Evolutionary conservation across 1,140 invertebrate genomes (phyloP), one percentile per base, ranked within the genome.

Genomic region (Apis dorsata): DNA sequence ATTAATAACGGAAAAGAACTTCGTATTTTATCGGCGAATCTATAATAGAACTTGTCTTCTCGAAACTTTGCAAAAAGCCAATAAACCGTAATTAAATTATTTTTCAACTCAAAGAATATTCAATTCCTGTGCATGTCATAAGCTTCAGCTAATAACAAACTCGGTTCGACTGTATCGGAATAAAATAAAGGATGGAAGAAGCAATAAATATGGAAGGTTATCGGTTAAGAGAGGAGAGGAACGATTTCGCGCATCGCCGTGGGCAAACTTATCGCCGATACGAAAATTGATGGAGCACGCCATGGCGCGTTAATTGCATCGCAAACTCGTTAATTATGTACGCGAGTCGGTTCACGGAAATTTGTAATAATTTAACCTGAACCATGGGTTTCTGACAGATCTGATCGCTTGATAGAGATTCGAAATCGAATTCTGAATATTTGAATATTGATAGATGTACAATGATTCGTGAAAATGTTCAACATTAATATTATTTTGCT

Each of bases 271-370:
- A 59, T 28, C 66, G 15, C 10, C 76, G 55, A n/a, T 34, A 60
- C 12, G 76, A 28, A 59, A 70, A 59, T 70, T 59, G 76, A 60
- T 21, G 53, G 24, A 70, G 66, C 21, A 28, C 21, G 55, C 11
- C 8, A 65, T 9, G 9, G 1, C 53, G 65, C 53, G 55, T 24
- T 79, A 79, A 79, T 79, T 70, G 66, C 76, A 28, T 69, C 34
- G 66, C 76, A 49, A 79, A 79, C 76, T 70, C 65, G 66, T 79
- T 70, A 59, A 79, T 79, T 79, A 79, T 79, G 65, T 51, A 78
- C 53, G 63, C 55, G 65, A 70, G 53, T 51, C 76, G 65, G 53
- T 69, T 24, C 53, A n/a, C 51, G 53, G 53, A 68, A 57, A 78
- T 79, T 69, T 57, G 65, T 70, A 79, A 70, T 79, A 59, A 69